A percentile compares a stretch with the other conserved stretches of the same genome.
Evolutionary conservation across 2,888 invertebrate genomes (phyloP).

Genomic region (Priapulus caudatus): DNA sequence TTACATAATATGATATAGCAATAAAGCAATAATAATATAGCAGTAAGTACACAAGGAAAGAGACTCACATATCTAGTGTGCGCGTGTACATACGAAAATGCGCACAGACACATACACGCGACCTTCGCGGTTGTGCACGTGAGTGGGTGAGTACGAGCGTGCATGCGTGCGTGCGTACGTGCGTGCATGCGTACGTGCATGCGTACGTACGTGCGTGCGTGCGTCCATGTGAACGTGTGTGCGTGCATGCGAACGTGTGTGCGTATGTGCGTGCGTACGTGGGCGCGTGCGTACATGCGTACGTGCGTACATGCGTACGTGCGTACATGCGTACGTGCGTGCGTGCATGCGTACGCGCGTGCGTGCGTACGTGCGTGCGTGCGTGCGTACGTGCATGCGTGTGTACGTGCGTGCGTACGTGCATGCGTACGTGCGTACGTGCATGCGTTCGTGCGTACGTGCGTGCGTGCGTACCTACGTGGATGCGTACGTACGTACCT

Average conservation of each 20-base stretch:
- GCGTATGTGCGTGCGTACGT: no score
- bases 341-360: conserved; percentile 14
- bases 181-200: conserved; percentile 12
- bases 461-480: no score
- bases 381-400: conserved; percentile 14
- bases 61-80: no score
- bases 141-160: conserved; percentile 8
- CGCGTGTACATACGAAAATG: conserved; percentile 12
- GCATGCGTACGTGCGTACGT: conserved; percentile 14
- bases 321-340: conserved; percentile 15
- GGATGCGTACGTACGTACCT: no score
- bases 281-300: background rate
- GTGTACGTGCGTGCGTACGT: conserved; percentile 13
- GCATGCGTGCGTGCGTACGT: conserved; percentile 14
- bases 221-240: no score
- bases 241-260: no score
- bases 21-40: no score
- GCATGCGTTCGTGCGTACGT: no score
- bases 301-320: conserved; percentile 11
- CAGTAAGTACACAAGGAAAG: no score
- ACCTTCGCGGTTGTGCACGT: conserved; percentile 10
- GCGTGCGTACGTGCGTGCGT: conserved; percentile 14
- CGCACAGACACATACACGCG: conserved; percentile 11
- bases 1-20: no score
- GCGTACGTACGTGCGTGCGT: conserved; percentile 7